phyloP scores from a whole-genome alignment of 2,888 invertebrate genomes.

The Caenorhabditis sinica region DNA sequence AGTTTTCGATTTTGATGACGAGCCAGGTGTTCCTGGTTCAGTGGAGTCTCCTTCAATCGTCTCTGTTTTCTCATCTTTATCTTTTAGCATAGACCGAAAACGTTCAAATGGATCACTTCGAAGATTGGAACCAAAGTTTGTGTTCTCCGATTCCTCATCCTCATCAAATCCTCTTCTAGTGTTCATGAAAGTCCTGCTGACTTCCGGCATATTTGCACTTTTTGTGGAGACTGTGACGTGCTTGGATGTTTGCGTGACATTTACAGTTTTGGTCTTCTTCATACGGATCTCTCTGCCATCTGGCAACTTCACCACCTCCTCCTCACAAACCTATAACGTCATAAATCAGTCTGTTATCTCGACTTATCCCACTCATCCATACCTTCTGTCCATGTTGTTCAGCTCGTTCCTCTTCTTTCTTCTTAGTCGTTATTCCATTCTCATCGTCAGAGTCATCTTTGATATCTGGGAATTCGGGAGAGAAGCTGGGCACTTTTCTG shows the following conservation, averaged over 20 bases:
- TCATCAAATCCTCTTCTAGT: constrained; percentile 74
- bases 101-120: constrained; percentile 64
- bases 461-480: constrained; percentile 76
- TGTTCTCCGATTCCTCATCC: constrained; percentile 76
- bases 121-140: constrained; percentile 66
- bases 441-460: constrained; percentile 80
- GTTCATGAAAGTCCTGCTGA: constrained; percentile 73
- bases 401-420: constrained; percentile 79
- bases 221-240: constrained; percentile 78
- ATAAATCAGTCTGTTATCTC: constrained; percentile 43
- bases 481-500: constrained; percentile 80
- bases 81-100: constrained; percentile 60
- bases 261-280: constrained; percentile 80
- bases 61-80: constrained; percentile 46
- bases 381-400: constrained; percentile 81
- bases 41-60: constrained; percentile 43
- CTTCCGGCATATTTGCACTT: constrained; percentile 76
- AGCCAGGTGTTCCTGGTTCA: constrained; percentile 55
- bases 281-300: constrained; percentile 79
- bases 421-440: constrained; percentile 78
- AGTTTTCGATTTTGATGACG: constrained; percentile 79
- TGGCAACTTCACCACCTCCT: constrained; percentile 78
- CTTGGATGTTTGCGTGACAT: constrained; percentile 78
- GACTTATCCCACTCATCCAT: constrained; percentile 44
- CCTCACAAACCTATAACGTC: constrained; percentile 75